These are phyloP conservation scores for Chelonoidis abingdonii DNA, from an alignment of 2,113 vertebrate genomes.

Conservation along the genomic window DNA sequence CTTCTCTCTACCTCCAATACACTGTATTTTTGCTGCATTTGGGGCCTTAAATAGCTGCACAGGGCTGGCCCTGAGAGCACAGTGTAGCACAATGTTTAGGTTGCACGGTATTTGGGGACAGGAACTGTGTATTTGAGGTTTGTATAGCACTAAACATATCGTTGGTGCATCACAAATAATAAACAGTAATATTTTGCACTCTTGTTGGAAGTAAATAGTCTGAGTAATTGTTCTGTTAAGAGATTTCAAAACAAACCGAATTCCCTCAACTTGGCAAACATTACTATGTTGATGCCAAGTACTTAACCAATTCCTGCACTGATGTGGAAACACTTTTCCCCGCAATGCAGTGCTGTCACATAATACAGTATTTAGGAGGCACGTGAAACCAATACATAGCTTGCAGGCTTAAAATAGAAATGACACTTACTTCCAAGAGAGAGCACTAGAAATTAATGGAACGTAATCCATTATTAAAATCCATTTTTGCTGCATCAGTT, in stretches of 20 bases:
- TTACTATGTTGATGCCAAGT: rapidly evolving
- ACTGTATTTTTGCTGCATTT: not conserved
- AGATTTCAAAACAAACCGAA: not conserved
- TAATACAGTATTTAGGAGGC: rapidly evolving
- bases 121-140: not conserved
- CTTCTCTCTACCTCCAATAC: not conserved
- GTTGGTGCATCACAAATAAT: not conserved
- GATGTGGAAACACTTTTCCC: rapidly evolving
- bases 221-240: not conserved
- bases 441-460: not conserved
- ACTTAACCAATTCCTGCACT: not conserved
- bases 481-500: rapidly evolving
- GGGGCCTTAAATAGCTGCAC: not conserved
- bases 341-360: not conserved
- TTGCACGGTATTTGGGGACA: rapidly evolving
- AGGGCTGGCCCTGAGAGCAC: too few relatives aligned
- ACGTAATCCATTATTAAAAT: rapidly evolving
- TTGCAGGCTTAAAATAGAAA: not conserved
- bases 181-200: rapidly evolving
- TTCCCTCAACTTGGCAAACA: not conserved
- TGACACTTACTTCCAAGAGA: not conserved
- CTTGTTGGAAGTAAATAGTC: rapidly evolving
- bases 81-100: rapidly evolving
- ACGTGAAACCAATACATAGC: not conserved
- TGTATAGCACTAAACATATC: rapidly evolving